Base-by-base conservation (phyloP, 2,797 vertebrate species). In the Glyptemys insculpta region DNA sequence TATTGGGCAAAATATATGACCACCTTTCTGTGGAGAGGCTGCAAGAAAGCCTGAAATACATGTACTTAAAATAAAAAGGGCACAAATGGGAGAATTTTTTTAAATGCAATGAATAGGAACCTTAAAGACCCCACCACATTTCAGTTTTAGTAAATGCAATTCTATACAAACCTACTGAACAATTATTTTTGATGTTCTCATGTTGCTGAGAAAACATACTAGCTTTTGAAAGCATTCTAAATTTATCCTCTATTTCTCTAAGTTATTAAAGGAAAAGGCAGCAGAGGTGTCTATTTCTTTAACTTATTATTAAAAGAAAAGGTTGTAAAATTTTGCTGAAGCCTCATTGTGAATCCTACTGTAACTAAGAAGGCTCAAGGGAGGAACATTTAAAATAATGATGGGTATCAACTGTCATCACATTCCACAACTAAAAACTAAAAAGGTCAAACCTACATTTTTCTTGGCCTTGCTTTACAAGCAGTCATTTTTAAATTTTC, bases 391-490 rank as follows among this genome's bases (percentile, higher is more conserved):
- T 96, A 97, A 97, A 96, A 97, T 98, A 97, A 97, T 93, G 90
- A 98, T 96, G 96, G 81, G 88, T 97, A 96, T 98, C 97, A 95
- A 98, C 96, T 94, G 95, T 98, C 97, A 97, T 97, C 97, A 98
- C 96, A 98, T 98, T 97, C 98, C 97, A 97, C 92, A 97, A 97
- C 96, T 89, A 4, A 98, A 96, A 97, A 97, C 95, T 97, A 93
- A 95, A 98, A 97, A 97, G 97, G 97, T 97, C 97, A 97, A 92
- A 91, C 80, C 80, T 95, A 94, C 87, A 93, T 97, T 97, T 98
- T 97, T 97, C 97, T 97, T 98, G 98, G 98, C 98, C 95, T 95
- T 88, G 92, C 96, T 97, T 97, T 96, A 95, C 89, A 97, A 97
- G 96, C 95, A 96, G 82, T 95, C 91, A 94, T 97, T 97, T 97